Conservation (phyloP, 1,140 invertebrate species). For the Drosophila melanica region DNA sequence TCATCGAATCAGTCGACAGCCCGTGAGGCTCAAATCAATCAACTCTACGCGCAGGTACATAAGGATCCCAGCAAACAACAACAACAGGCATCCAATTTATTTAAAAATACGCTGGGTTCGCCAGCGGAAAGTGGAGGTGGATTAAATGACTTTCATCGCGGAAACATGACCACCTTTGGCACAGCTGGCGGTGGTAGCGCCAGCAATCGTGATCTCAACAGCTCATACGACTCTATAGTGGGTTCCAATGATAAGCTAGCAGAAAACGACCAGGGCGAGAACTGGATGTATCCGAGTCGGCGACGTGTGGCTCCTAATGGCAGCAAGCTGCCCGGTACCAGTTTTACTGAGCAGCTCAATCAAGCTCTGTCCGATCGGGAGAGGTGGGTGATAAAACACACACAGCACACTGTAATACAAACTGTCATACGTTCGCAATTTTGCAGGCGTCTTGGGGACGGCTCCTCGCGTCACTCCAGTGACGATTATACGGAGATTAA, state of each 20-base stretch:
- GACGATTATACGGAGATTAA: constrained; percentile 87
- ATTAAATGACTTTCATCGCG: constrained; percentile 78
- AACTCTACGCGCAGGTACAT: constrained; percentile 83
- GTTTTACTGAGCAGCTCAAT: constrained; percentile 92
- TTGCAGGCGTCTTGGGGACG: constrained; percentile 84
- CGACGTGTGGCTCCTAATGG: constrained; percentile 82
- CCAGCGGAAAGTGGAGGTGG: constrained; percentile 65
- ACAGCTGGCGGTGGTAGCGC: constrained; percentile 49
- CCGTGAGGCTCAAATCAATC: constrained; percentile 80
- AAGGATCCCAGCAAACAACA: constrained; percentile 82
- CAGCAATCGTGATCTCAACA: constrained; percentile 83
- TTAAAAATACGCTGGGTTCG: constrained; percentile 72
- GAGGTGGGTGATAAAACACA: constrained; percentile 84
- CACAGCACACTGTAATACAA: constrained; percentile 28
- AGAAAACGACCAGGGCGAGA: constrained; percentile 80
- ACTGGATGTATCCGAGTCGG: constrained; percentile 83
- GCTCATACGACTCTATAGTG: constrained; percentile 83
- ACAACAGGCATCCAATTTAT: constrained; percentile 70
- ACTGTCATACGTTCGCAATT: constrained; percentile 47
- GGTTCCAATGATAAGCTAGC: constrained; percentile 83
- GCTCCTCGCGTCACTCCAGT: constrained; percentile 87
- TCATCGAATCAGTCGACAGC: constrained; percentile 72
- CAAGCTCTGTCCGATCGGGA: constrained; percentile 91
- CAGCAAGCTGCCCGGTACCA: constrained; percentile 86
- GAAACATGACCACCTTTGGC: constrained; percentile 80